phyloP scores from a whole-genome alignment of 2,113 vertebrate species.

The Brachionichthys hirsutus region DNA sequence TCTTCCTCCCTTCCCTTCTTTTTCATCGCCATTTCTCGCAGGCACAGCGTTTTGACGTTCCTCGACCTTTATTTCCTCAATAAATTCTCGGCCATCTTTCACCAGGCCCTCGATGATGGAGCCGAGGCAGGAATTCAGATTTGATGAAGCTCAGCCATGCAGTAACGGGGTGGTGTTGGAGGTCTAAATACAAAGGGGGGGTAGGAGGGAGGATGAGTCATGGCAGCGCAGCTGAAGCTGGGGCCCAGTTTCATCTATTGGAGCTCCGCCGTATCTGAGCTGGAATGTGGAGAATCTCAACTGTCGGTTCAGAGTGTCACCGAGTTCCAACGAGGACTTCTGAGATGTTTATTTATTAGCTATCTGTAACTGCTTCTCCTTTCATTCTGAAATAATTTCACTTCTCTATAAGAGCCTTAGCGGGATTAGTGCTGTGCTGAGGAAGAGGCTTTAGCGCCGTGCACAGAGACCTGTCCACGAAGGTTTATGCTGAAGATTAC shows the following conservation, averaged over 20 bases:
- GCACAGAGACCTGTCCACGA: conserved; percentile 64
- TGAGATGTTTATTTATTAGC: conserved; percentile 69
- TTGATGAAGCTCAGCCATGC: conserved; percentile 10
- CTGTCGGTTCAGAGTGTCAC: conserved; percentile 6
- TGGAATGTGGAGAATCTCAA: not conserved
- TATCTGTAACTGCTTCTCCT: conserved; percentile 57
- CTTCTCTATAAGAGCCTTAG: conserved; percentile 77
- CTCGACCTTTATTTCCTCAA: conserved; percentile 30
- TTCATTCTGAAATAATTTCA: conserved; percentile 72
- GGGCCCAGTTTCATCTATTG: conserved; percentile 20
- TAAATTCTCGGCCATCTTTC: conserved; percentile 20
- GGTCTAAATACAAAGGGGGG: conserved; percentile 11
- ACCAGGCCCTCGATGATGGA: not conserved
- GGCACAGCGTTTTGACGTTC: conserved; percentile 26
- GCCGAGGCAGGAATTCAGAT: conserved; percentile 1
- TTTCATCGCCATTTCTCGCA: conserved; percentile 36
- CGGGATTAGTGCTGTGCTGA: conserved; percentile 74
- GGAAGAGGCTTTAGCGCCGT: conserved; percentile 65
- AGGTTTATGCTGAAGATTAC: conserved; percentile 75
- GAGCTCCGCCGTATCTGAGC: conserved; percentile 6
- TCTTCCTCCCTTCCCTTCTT: conserved; percentile 21
- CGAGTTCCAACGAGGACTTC: conserved; percentile 55
- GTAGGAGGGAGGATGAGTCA: conserved; percentile 50
- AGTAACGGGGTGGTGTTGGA: conserved; percentile 10
- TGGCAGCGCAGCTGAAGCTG: conserved; percentile 45